Conservation (phyloP, 1,140 invertebrate species). For the Lysiphlebus fabarum region DNA sequence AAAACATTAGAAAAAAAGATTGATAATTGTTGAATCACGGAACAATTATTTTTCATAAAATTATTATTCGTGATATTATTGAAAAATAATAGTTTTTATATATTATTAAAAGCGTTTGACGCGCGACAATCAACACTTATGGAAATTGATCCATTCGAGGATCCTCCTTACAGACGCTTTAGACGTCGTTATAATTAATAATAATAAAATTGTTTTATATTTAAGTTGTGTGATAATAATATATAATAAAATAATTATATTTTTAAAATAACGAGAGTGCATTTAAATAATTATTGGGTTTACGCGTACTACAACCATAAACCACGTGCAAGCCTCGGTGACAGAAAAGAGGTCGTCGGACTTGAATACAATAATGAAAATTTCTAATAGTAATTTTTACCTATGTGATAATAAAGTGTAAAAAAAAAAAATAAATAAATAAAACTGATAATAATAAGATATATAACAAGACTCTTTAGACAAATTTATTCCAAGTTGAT, state of each 20-base stretch:
- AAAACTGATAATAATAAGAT: background rate
- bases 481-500: no score
- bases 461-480: background rate
- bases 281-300: background rate
- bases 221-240: background rate
- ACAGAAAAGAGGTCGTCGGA: background rate
- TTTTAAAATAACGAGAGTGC: background rate
- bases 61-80: background rate
- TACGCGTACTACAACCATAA: background rate
- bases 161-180: slow-evolving; percentile 44
- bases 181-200: slow-evolving; percentile 35
- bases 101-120: slow-evolving; percentile 20
- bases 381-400: no score
- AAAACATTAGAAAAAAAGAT: no score
- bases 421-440: background rate
- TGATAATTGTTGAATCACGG: no score
- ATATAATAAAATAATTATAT: no score
- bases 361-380: no score
- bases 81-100: background rate
- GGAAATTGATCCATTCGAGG: slow-evolving; percentile 49
- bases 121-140: slow-evolving; percentile 39
- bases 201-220: background rate
- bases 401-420: background rate
- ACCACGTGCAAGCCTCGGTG: slow-evolving; percentile 4
- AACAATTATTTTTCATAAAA: no score